Base-by-base conservation (phyloP, 92 coral and sea anemone genomes). In the Actinostola sp. region DNA sequence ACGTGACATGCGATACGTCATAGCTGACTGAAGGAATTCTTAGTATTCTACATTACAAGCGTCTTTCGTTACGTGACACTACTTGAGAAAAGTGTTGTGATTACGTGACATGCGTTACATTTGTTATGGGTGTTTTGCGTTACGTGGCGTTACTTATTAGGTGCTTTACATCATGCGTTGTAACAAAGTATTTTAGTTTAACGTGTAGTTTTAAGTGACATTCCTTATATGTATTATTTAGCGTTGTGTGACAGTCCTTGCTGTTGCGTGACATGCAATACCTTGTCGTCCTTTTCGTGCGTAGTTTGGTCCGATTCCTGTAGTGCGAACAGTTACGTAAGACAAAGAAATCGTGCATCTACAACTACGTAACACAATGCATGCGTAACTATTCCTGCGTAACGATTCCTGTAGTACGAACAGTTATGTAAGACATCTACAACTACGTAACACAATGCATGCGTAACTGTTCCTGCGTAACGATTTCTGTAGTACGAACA, bases 241-340 rank as follows among this genome's bases (percentile, higher is more conserved):
- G 42, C 11, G 64, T 31, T 59, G 25, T 17, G 69, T 63, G 69
- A 63, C 69, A 63, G 62, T 7, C 31, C 1, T 8, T 25, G 50
- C 32, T 62, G 7, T 68, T 28, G 54, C 31, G 54, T 51, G 61
- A 33, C 63, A 57, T 57, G 63, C 63, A 57, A 56, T 76, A 76
- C 81, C 81, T 76, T 63, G 7, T 63, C 72, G 52, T 76, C 81
- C 66, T 66, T 76, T 25, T 76, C 73, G 43, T 73, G 66, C 14
- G 81, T 49, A 21, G 72, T 39, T 59, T 64, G 64, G 45, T 35
- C 50, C 29, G 34, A 28, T 32, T 54, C 72, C 81, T 76, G 73
- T 38, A 57, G 66, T 58, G 26, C 26, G 73, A 53, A 63, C 44
- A 71, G 36, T 57, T 57, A 57, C 28, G 63, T 57, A 57, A 57